Evolutionary conservation across 1,140 invertebrate genomes (phyloP), one percentile per base, ranked within the genome.

Genomic region (Zophobas morio): DNA sequence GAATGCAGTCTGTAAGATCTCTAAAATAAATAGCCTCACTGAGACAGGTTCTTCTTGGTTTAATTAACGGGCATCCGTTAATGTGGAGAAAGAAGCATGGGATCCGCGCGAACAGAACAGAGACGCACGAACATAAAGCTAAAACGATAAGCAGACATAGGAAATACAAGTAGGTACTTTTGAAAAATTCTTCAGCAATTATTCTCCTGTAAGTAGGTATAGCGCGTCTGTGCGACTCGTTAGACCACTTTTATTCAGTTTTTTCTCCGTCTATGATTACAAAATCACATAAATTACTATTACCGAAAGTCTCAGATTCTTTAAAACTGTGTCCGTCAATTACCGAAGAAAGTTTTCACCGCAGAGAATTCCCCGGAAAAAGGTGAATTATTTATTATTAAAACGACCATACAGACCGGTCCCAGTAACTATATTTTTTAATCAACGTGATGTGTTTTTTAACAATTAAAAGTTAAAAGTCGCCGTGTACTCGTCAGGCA

Each of bases 31-130:
- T 78, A 78, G 74, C 74, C 54, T 51, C 74, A 75, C 32, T 56
- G 72, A 70, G 77, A 75, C 77, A 78, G 77, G 77, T 78, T 78
- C 74, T 78, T 78, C 74, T 79, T 73, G 53, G 70, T 76, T 75
- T 79, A 79, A 79, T 79, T 79, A 79, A 79, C 78, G 75, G 75
- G 74, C 70, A 76, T 74, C 78, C 78, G 78, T 79, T 79, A 79
- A 79, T 76, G 72, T 49, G 54, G 37, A 60, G 70, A 77, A 77
- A 72, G 76, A 73, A 74, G 34, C 63, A 73, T 73, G 54, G 42
- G 53, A 53, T 57, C 39, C 40, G 33, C 6, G 49, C 72, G 73
- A 49, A 36, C 35, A 6, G 35, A 71, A 77, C 53, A 72, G 53
- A 77, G 76, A 77, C 46, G 40, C 37, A 60, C 35, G 57, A 57